Evolutionary conservation across 1,140 invertebrate species (phyloP).

Genomic region (Thaumatotibia leucotreta): DNA sequence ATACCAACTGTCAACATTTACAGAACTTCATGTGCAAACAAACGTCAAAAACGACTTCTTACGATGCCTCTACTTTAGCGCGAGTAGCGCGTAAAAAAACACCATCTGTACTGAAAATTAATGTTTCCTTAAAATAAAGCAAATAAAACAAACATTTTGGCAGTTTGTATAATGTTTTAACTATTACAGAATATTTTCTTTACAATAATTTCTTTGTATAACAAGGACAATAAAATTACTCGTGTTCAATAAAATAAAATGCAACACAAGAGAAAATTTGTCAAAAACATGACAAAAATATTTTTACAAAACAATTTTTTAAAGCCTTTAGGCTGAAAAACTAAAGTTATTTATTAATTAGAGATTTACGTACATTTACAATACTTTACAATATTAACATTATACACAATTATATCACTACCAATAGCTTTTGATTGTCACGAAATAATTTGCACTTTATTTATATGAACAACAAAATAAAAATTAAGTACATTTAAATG

Average conservation of each 20-base stretch:
- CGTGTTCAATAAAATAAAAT: slow-evolving; percentile 66
- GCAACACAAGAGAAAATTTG: slow-evolving; percentile 39
- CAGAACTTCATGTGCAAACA: no score
- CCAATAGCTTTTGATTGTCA: not conserved
- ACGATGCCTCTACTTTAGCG: no score
- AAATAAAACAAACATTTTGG: slow-evolving; percentile 43
- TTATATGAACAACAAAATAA: slow-evolving; percentile 42
- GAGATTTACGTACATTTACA: slow-evolving; percentile 20
- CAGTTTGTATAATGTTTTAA: slow-evolving; percentile 62
- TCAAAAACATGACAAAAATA: slow-evolving; percentile 32
- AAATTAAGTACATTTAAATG: slow-evolving; percentile 28
- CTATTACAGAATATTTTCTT: slow-evolving; percentile 56
- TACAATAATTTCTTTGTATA: slow-evolving; percentile 65
- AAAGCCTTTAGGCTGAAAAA: slow-evolving; percentile 12
- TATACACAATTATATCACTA: slow-evolving; percentile 3
- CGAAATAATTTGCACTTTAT: slow-evolving; percentile 44
- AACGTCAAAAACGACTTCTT: no score
- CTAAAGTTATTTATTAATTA: not conserved
- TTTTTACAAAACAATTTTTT: slow-evolving; percentile 23
- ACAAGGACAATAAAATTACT: slow-evolving; percentile 42
- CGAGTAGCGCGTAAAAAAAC: no score
- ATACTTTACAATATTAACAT: slow-evolving; percentile 24
- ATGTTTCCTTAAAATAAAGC: no score
- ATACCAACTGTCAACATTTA: no score
- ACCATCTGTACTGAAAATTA: no score